Evolutionary conservation across 2,113 vertebrate species (phyloP).

Genomic region (Vidua chalybeata): DNA sequence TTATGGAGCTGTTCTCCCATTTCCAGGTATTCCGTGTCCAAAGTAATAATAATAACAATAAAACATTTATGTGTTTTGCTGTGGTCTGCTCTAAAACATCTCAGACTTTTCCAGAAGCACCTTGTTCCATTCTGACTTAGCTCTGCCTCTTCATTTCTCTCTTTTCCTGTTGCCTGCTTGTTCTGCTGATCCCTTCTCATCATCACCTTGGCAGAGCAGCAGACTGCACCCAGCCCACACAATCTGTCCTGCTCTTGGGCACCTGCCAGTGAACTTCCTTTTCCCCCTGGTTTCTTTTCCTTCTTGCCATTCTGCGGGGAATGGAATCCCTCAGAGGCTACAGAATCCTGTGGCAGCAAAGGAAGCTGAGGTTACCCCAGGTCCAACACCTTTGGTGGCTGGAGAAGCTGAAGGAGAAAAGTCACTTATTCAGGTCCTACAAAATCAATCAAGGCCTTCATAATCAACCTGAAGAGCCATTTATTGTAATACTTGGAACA

Average conservation of each 20-base stretch:
- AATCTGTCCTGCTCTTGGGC: neutral
- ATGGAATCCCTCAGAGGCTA: fast-evolving
- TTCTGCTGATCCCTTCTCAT: neutral
- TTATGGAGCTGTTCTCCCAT: neutral
- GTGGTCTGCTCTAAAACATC: neutral
- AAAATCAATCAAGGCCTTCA: neutral
- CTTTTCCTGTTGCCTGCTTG: neutral
- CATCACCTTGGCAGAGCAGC: neutral
- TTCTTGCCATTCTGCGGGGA: neutral
- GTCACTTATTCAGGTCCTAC: neutral
- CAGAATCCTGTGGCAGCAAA: neutral
- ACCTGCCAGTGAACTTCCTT: neutral
- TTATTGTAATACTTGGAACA: neutral
- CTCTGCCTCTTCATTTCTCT: neutral
- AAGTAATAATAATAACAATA: neutral
- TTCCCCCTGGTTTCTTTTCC: neutral
- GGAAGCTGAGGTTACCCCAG: neutral
- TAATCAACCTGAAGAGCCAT: neutral
- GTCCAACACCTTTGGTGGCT: neutral
- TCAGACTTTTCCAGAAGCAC: neutral
- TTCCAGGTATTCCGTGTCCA: neutral
- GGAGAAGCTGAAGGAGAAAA: neutral
- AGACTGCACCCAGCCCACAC: neutral
- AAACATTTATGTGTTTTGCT: neutral
- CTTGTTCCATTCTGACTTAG: neutral